Evolutionary conservation across 2,113 vertebrate genomes (phyloP).

Genomic region (Merops nubicus): DNA sequence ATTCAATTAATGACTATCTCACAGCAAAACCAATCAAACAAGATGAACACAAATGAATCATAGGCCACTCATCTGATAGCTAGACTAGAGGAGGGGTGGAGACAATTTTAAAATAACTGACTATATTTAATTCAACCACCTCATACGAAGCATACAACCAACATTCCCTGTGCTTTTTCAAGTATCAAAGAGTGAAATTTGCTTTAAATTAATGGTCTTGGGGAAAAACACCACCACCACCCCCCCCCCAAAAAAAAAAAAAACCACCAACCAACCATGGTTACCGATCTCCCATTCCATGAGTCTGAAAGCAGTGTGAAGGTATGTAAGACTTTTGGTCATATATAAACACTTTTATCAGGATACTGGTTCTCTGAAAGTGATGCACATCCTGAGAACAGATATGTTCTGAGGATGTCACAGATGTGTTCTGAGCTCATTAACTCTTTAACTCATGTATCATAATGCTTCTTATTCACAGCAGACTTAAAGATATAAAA

Average conservation of each 20-base stretch:
- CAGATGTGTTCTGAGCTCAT: neutral
- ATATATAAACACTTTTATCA: neutral
- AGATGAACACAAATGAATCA: neutral
- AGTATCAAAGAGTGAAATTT: neutral
- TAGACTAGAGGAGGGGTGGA: neutral
- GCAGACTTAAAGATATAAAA: neutral
- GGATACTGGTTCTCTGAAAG: neutral
- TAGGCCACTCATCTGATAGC: neutral
- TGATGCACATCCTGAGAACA: neutral
- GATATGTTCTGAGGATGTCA: neutral
- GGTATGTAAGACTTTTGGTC: neutral
- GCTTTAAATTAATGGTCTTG: neutral
- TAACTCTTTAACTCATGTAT: neutral
- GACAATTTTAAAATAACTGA: neutral
- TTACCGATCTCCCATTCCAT: neutral
- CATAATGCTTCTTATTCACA: neutral
- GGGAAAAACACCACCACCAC: rapidly evolving
- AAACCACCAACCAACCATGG: neutral
- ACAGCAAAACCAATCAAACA: neutral
- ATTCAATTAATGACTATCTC: neutral
- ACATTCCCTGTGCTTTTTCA: neutral
- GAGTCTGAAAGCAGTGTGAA: neutral
- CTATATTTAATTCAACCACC: neutral
- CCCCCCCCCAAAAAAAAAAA: too few relatives aligned
- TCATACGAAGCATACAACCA: neutral